Base-by-base conservation (phyloP, 1,140 invertebrate species). In the Penaeus chinensis region DNA sequence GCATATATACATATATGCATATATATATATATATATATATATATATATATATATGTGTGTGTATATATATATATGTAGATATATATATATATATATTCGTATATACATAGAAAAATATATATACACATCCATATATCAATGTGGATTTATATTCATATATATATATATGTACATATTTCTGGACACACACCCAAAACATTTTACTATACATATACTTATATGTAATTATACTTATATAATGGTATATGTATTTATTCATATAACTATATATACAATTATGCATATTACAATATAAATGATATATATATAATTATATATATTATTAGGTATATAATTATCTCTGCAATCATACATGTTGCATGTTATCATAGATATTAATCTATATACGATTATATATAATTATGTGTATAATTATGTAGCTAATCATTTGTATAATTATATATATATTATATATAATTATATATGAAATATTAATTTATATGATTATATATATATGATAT, bases 21-120 rank as follows among this genome's bases (percentile, higher is more conserved):
- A 69, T 69, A 69, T 69, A 69, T 69, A 69, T 69, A 22, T 69
- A 22, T 69, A 69, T 69, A 69, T 69, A 69, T 69, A 20, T 22
- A 69, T 69, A 3, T 69, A 69, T 69, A 69, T 69, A 69, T 69
- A 69, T 13, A 69, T 22, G 22, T 18, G 22, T 22, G 22, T 22
- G 22, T 69, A 22, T 22, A 22, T 22, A 69, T 22, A 69, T 22
- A 69, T 22, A 69, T 69, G 22, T 69, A 69, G 2, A 69, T 69
- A 69, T 69, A 69, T 22, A 69, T 69, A 69, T 69, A 69, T 22
- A 69, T 69, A 69, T 69, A 69, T 16, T 24, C 20, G 20, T 16
- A 69, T 16, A 69, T 16, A 69, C 66, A 69, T 22, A 32, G 32
- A 32, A 32, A 32, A 32, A 32, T 32, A 32, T 32, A 2, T 32